Conservation (phyloP, 2,888 invertebrate species). For the Pachliopta kotzebuea region DNA sequence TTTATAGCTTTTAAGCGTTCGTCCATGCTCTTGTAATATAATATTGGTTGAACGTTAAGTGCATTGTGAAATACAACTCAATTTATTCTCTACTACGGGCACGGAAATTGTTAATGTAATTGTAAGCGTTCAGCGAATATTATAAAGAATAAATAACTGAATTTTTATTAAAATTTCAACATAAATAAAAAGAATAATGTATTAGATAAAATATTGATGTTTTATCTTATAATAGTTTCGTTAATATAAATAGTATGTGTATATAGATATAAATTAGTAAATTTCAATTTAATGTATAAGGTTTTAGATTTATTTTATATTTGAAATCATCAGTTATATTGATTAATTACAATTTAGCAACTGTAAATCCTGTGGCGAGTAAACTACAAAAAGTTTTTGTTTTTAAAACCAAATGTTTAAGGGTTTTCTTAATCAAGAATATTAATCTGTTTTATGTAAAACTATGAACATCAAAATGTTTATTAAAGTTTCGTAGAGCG, state of each 20-base stretch:
- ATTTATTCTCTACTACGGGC: constrained; percentile 24
- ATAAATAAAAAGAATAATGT: not conserved
- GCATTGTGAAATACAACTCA: constrained; percentile 30
- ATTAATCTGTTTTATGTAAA: constrained; percentile 1
- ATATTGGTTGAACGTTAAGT: constrained; percentile 27
- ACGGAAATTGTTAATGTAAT: constrained; percentile 28
- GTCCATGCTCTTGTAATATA: constrained; percentile 16
- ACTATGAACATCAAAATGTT: constrained; percentile 25
- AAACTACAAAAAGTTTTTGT: not conserved
- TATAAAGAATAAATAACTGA: constrained; percentile 7
- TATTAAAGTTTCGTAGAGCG: constrained; percentile 34
- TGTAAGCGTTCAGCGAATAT: constrained; percentile 26
- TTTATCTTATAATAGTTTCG: no score
- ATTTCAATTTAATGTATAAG: no score
- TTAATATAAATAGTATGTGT: no score
- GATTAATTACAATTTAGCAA: no score
- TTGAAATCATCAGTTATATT: no score
- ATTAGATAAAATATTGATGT: not conserved
- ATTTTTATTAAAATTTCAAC: constrained; percentile 11
- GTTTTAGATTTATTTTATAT: no score
- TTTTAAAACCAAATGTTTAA: not conserved
- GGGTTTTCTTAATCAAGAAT: not conserved
- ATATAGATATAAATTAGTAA: no score
- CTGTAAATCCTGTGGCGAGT: not conserved
- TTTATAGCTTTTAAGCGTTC: constrained; percentile 13